Percentiles rank a stretch among this genome's conserved stretches.
phyloP scores from a whole-genome alignment of 2,113 vertebrate genomes.

The Origma solitaria region DNA sequence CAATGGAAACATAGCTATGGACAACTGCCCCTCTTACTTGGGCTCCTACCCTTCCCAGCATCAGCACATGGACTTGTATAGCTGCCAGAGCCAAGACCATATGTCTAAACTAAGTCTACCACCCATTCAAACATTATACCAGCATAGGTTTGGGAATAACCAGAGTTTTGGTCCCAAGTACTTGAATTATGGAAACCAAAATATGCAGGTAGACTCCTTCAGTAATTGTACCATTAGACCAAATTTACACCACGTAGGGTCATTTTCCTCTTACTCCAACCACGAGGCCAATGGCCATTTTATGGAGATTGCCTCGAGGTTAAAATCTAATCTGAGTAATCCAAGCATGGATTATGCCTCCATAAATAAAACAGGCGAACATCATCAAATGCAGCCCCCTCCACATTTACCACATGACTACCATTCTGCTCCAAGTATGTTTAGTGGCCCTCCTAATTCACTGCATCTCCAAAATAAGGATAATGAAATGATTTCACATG shows the following conservation, averaged over 20 bases:
- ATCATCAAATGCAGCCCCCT: slow-evolving; percentile 73
- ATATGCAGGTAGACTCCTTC: slow-evolving; percentile 84
- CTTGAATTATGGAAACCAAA: slow-evolving; percentile 81
- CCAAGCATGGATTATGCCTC: slow-evolving; percentile 73
- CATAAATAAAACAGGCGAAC: slow-evolving; percentile 77
- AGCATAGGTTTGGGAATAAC: slow-evolving; percentile 81
- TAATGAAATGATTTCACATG: slow-evolving; percentile 70
- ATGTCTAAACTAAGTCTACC: slow-evolving; percentile 75
- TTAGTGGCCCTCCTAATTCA: slow-evolving; percentile 72
- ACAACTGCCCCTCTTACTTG: slow-evolving; percentile 78
- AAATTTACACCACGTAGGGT: slow-evolving; percentile 71
- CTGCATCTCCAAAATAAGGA: slow-evolving; percentile 82
- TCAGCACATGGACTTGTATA: slow-evolving; percentile 84
- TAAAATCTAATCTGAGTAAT: slow-evolving; percentile 67
- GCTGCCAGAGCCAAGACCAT: slow-evolving; percentile 76
- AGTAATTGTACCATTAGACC: slow-evolving; percentile 75
- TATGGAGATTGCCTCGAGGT: slow-evolving; percentile 75
- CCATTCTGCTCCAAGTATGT: slow-evolving; percentile 66
- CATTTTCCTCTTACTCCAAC: slow-evolving; percentile 74
- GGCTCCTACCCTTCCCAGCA: slow-evolving; percentile 79
- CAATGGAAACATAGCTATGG: slow-evolving; percentile 83
- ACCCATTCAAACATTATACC: slow-evolving; percentile 80
- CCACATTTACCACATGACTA: slow-evolving; percentile 72
- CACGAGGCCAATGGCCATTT: slow-evolving; percentile 75
- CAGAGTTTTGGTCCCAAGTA: slow-evolving; percentile 82